These are phyloP conservation scores for Abramis brama DNA, from an alignment of 2,113 vertebrate species.

Conservation along the genomic window DNA sequence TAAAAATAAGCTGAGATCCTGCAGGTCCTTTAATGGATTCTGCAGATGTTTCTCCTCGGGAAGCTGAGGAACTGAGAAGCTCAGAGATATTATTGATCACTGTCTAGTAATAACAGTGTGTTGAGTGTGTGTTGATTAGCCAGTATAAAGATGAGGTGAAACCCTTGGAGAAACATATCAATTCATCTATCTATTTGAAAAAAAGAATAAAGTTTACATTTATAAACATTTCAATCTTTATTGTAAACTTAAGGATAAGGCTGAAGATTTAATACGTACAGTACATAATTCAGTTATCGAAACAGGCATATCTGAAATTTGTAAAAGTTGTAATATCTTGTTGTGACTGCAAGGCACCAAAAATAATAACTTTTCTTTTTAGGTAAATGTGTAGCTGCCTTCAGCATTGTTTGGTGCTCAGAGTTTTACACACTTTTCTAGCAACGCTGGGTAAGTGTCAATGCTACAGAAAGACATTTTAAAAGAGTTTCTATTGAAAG, in stretches of 20 bases:
- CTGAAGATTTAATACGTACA: background rate
- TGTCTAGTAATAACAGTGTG: no score
- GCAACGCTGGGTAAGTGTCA: background rate
- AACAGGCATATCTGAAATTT: background rate
- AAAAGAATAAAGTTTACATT: background rate
- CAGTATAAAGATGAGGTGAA: no score
- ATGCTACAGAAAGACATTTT: background rate
- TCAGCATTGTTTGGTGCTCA: background rate
- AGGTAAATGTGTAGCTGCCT: background rate
- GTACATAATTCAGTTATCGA: background rate
- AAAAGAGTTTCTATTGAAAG: no score
- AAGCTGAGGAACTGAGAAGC: no score
- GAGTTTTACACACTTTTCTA: background rate
- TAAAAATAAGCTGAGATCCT: no score
- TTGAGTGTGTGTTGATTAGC: no score
- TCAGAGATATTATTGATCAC: no score
- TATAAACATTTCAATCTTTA: background rate
- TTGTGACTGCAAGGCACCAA: background rate
- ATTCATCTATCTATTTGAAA: no score
- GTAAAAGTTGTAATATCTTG: background rate
- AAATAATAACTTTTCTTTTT: background rate
- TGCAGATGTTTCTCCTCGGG: no score
- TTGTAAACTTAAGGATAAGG: background rate
- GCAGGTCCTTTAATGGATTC: no score
- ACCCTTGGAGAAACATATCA: no score